phyloP scores from a whole-genome alignment of 2,888 invertebrate species.

The Coenonympha arcania region DNA sequence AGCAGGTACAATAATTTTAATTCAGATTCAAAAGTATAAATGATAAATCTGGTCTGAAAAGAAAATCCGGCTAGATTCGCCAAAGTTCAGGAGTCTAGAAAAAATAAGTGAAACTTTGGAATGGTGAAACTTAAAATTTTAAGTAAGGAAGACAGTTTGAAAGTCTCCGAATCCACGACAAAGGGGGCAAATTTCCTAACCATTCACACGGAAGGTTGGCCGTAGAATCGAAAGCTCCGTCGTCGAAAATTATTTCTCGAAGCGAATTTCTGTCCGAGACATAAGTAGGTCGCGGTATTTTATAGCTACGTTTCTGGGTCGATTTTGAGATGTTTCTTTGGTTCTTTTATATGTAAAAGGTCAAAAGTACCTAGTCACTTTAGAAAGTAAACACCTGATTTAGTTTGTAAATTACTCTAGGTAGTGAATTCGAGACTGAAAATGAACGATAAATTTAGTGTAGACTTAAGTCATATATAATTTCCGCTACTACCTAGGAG shows the following conservation, averaged over 20 bases:
- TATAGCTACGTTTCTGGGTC: constrained; percentile 41
- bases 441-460: background rate
- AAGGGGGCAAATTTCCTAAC: constrained; percentile 52
- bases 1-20: background rate
- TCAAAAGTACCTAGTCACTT: constrained; percentile 8
- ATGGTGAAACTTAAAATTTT: background rate
- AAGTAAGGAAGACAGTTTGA: constrained; percentile 31
- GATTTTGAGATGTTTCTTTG: constrained; percentile 27
- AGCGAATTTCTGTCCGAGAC: constrained; percentile 51
- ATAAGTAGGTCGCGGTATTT: constrained; percentile 60
- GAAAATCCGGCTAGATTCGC: background rate
- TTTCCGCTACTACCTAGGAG: too few species aligned
- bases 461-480: background rate
- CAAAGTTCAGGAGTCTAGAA: background rate
- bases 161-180: constrained; percentile 39
- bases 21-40: background rate
- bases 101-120: constrained; percentile 1
- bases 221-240: constrained; percentile 34
- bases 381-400: background rate
- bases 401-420: background rate
- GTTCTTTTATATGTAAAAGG: constrained; percentile 29
- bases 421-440: background rate
- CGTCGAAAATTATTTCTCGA: constrained; percentile 58
- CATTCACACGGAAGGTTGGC: constrained; percentile 46
- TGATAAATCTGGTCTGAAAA: background rate